Base-by-base conservation (phyloP, 2,888 invertebrate species). In the Drosophila monieri region DNA sequence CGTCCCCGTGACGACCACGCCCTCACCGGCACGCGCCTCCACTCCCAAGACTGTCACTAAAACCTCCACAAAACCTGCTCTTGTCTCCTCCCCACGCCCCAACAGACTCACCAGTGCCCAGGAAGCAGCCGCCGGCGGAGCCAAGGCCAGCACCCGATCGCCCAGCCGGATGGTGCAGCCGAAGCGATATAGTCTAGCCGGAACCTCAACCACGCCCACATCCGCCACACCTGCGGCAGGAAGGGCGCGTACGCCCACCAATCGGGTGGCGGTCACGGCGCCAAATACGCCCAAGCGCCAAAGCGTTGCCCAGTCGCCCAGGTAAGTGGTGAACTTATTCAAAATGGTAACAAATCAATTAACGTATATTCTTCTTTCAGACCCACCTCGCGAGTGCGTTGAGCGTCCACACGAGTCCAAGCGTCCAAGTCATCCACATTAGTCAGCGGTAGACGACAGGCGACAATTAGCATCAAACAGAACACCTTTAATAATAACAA, bases 121-220 rank as follows among this genome's bases (percentile, higher is more conserved):
- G 66, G 88, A 90, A 64, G 89, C 89, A 27, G 77, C 74, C 62
- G 65, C 87, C 75, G 80, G 73, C 67, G 65, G 74, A 56, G 71
- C 76, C 61, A 77, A 87, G 61, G 49, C 66, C 27, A 58, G 74
- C 43, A 85, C 91, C 15, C 89, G 91, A 51, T 92, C 92, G 23
- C 92, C 92, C 48, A 92, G 91, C 76, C 90, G 91, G 66, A 89
- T 92, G 66, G 89, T 91, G 73, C 90, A 90, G 65, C 92, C 92
- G 32, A 92, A 92, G 72, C 89, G 91, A 49, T 92, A 92, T 60
- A 90, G 89, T 59, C 76, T 91, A 57, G 85, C 85, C 23, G 53
- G 51, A 48, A 54, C 21, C 21, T 4, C 75, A 55, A 68, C 51
- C 48, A 61, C 76, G 66, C 70, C 77, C 41, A 60, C 80, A 53